Evolutionary conservation across 2,113 vertebrate species (phyloP), one percentile per base, ranked within the genome.

Genomic region (Halcyon malimbica): DNA sequence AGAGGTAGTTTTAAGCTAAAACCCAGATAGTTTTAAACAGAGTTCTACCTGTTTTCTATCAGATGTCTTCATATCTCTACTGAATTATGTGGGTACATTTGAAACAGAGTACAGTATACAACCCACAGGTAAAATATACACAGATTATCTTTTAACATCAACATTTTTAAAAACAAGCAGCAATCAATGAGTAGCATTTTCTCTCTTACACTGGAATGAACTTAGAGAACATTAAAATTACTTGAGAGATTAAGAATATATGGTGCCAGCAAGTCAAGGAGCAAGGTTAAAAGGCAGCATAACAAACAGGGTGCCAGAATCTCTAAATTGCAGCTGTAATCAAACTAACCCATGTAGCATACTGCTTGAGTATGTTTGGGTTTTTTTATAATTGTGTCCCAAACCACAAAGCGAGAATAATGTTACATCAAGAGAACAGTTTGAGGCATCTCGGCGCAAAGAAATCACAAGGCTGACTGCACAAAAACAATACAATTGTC

Each of bases 91-190:
- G 11, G 2, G 20, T 56, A 10, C 50, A 44, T 42, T 53, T 91
- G n/a, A 78, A 84, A 91, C 9, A 60, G 6, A 84, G 7, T 35
- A 25, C 4, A 65, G 60, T 24, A 42, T 13, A 35, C 10, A 77
- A 10, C 15, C 26, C 50, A 60, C 6, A 20, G 1, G 0, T 37
- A 74, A 69, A 12, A 91, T 9, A 65, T 1, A 41, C 0, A 0
- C 14, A 1, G 3, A 56, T 33, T 11, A 21, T 28, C 25, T 64
- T 87, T 50, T 41, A 81, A 16, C 21, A 59, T 0, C 6, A 18
- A 10, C 37, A 17, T 64, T 26, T 54, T 23, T 18, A 13, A 63
- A 57, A 57, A 20, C 19, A 2, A 41, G 46, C 48, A 44, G 7
- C 41, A 62, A 9, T 18, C 28, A 33, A 9, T 1, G 2, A 39